Base-by-base conservation (phyloP, 64 coral and sea anemone species). In the Porites australiensis region DNA sequence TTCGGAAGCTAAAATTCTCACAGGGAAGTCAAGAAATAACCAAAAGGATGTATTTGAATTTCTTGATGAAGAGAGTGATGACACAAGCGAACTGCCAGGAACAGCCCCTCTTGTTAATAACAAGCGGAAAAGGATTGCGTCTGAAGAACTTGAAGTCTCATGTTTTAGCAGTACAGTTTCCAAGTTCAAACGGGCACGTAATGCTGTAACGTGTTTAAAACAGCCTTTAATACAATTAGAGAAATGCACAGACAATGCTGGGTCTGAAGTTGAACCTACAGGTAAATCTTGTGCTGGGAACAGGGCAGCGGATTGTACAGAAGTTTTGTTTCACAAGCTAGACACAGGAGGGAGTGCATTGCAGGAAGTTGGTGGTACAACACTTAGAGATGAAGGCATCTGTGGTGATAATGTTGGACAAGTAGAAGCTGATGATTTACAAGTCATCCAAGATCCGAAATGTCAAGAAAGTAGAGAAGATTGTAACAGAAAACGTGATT, bases 141-240 rank as follows among this genome's bases (percentile, higher is more conserved):
- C 65, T 62, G 57, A 65, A 75, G 79, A 71, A 84, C 4, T 60
- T 53, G 58, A 57, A 83, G 23, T 46, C 6, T 18, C 21, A 50
- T 8, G 77, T 19, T 61, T 74, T 63, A n/a, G 5, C 6, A 50
- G 43, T n/a, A 58, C 50, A 50, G 13, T 80, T 83, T 19, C 44
- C 20, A 91, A 55, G 53, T 82, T 91, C 57, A 88, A 88, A 58
- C 74, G 45, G 52, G 62, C 79, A 50, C 70, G 27, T 13, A 70
- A 78, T 74, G 79, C 64, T 82, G 11, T 58, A 13, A 83, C 53
- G 8, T 64, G 37, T 6, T 60, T 73, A 47, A 91, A 82, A 8
- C 68, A 68, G 20, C 45, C 89, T 43, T 83, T 60, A 44, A 7
- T 83, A 6, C n/a, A 50, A 9, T 19, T 75, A 19, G 69, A 76